phyloP scores from a whole-genome alignment of 2,113 vertebrate genomes.

The Guaruba guarouba region DNA sequence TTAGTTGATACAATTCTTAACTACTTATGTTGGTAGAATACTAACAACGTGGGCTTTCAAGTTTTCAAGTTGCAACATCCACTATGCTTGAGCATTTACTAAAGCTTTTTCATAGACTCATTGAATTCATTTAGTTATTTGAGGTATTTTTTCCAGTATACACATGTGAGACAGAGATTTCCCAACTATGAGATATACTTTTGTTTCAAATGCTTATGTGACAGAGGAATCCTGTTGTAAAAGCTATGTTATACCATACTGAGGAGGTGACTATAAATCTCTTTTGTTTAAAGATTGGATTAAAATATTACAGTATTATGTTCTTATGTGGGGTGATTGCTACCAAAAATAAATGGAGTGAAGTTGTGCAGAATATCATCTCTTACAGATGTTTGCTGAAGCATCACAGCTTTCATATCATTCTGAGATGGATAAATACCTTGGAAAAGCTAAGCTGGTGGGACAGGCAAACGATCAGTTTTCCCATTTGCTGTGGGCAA shows the following conservation, averaged over 20 bases:
- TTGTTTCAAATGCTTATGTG: background rate
- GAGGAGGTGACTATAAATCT: background rate
- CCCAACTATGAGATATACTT: background rate
- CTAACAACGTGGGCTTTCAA: background rate
- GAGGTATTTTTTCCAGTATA: background rate
- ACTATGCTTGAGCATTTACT: background rate
- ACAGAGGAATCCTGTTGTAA: background rate
- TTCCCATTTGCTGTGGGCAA: background rate
- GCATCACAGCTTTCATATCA: constrained; percentile 5
- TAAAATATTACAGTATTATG: constrained; percentile 13
- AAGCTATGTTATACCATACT: background rate
- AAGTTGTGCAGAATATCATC: background rate
- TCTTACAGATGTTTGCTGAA: constrained; percentile 16
- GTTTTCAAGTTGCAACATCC: background rate
- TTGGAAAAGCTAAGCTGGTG: background rate
- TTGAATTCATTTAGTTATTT: background rate
- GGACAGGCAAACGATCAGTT: background rate
- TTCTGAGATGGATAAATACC: constrained; percentile 6
- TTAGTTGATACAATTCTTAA: background rate
- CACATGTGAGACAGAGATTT: background rate
- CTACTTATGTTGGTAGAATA: background rate
- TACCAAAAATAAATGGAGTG: background rate
- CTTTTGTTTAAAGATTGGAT: constrained; percentile 39
- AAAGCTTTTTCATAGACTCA: background rate
- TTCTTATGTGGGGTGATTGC: background rate